Base-by-base conservation (phyloP, 2,797 vertebrate species). In the Zenarchopterus dispar region DNA sequence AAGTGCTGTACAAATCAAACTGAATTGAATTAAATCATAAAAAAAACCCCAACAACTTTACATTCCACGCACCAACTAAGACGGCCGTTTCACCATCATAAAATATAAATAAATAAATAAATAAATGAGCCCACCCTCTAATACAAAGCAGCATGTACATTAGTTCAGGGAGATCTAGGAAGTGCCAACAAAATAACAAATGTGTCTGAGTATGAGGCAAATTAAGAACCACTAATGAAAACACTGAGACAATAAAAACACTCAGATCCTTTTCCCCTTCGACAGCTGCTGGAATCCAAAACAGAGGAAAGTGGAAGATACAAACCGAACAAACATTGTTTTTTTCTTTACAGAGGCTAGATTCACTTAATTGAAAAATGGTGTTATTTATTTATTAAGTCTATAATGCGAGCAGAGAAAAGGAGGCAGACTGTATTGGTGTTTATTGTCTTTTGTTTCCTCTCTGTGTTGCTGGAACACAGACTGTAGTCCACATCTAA, bases 401-500 rank as follows among this genome's bases (percentile, higher is more conserved):
- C 42, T 15, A 23, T 28, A 1, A 16, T 58, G 33, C 52, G 51
- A 60, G 31, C 18, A 56, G 17, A 52, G 21, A 36, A 53, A 60
- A 48, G 21, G 16, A 8, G 39, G 17, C 8, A 26, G 26, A 8
- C 39, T 58, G 33, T 6, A 6, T 49, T 21, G 24, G 19, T 61
- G 24, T 6, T 18, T 36, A 31, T 42, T 44, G 15, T 55, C 49
- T 23, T 47, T 39, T 39, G 15, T 16, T 16, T 5, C 36, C 36
- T 39, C 11, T 17, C 5, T 22, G 41, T 16, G 0, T 44, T 62
- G 36, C 64, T 68, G 7, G 13, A 70, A 41, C 23, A n/a, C 33
- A 48, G 39, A 2, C 33, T 60, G 24, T 50, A 71, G 66, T 66
- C 44, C 67, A 46, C 44, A 57, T 66, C 46, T 77, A 64, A 83